Evolutionary conservation across 1,140 invertebrate genomes (phyloP).

Genomic region (Streblospio benedicti): DNA sequence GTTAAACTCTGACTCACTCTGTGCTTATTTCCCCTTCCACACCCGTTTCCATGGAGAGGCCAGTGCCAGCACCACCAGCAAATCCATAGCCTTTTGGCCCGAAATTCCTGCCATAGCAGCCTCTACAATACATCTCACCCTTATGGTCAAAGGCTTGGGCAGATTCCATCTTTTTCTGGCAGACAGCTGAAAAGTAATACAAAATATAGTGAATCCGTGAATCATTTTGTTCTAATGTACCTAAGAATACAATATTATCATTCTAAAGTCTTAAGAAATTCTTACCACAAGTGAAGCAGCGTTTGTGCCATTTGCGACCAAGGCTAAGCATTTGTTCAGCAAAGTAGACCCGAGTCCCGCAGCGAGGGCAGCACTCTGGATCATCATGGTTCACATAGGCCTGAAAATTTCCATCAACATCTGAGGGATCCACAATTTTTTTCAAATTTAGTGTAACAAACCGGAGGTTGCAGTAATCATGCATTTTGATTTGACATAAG

Average conservation of each 20-base stretch:
- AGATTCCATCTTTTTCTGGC: conserved; percentile 83
- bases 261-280: too few species aligned
- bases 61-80: conserved; percentile 55
- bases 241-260: too few species aligned
- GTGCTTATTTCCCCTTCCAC: neutral
- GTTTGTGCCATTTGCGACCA: conserved; percentile 96
- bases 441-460: too few species aligned
- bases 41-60: conserved; percentile 6
- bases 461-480: too few species aligned
- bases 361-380: conserved; percentile 50
- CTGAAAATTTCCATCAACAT: too few species aligned
- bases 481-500: too few species aligned
- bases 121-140: conserved; percentile 86
- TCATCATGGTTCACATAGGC: conserved; percentile 27
- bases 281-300: conserved; percentile 96
- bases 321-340: conserved; percentile 53
- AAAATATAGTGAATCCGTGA: too few species aligned
- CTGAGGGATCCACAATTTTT: too few species aligned
- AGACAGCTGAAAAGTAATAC: conserved; percentile 56
- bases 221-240: too few species aligned
- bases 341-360: conserved; percentile 52
- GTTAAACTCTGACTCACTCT: conserved; percentile 2
- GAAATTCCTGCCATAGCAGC: conserved; percentile 83
- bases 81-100: conserved; percentile 92
- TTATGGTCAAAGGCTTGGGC: conserved; percentile 88